Conservation (phyloP, 1,140 invertebrate species). For the Archegozetes longisetosus region DNA sequence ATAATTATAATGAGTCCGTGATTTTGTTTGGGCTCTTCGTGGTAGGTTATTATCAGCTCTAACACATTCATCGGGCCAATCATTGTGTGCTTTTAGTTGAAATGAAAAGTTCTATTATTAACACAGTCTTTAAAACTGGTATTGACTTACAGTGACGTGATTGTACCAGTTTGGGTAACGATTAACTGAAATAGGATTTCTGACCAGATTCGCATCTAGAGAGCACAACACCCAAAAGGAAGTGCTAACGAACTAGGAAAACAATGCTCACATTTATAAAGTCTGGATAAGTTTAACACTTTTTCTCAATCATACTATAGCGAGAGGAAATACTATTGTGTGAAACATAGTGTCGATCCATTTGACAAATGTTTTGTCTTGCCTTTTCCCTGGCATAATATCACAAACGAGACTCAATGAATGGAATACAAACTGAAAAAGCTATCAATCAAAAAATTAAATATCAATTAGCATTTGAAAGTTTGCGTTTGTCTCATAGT, state of each 20-base stretch:
- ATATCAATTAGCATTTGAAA: not conserved
- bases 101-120: not conserved
- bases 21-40: constrained; percentile 46
- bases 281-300: not conserved
- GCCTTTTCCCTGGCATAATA: not conserved
- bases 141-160: not conserved
- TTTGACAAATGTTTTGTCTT: not conserved
- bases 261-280: not conserved
- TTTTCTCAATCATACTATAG: not conserved
- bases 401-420: not conserved
- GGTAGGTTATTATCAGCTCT: constrained; percentile 49
- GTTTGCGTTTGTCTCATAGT: too few species aligned
- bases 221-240: not conserved
- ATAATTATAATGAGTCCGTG: constrained; percentile 40
- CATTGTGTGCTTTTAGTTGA: constrained; percentile 54
- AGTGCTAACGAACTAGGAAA: not conserved
- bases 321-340: not conserved
- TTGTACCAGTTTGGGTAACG: not conserved
- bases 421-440: not conserved
- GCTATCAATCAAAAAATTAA: not conserved
- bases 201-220: not conserved
- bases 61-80: constrained; percentile 45
- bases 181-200: not conserved
- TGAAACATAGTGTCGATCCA: not conserved
- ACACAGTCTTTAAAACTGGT: not conserved